A percentile compares a stretch with the other conserved stretches of the same genome.
Conservation (phyloP, 2,797 vertebrate species). For the Pangasius macronema region DNA sequence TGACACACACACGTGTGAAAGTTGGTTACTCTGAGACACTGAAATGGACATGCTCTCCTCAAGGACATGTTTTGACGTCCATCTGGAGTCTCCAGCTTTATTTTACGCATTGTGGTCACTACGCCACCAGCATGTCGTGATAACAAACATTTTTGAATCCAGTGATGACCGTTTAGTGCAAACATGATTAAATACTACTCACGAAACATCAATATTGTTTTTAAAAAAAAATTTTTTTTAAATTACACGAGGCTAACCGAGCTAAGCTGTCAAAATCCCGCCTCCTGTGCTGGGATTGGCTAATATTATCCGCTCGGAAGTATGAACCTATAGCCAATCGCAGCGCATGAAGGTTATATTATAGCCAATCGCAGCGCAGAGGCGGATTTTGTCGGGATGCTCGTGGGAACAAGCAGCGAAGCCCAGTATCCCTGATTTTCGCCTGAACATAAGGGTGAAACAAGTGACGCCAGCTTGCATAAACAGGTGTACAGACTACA, state of each 20-base stretch:
- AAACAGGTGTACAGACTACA: background rate
- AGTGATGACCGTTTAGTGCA: background rate
- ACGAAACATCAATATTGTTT: background rate
- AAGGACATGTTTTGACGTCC: background rate
- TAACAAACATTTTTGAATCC: background rate
- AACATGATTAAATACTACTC: constrained; percentile 1
- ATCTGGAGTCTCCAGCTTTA: background rate
- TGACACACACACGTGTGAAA: constrained; percentile 49
- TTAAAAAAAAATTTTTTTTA: background rate
- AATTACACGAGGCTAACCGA: background rate
- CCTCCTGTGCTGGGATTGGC: background rate
- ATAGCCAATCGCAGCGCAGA: constrained; percentile 1
- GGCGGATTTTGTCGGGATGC: background rate
- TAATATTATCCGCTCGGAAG: background rate
- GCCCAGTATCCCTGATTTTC: background rate
- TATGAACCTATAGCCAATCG: background rate
- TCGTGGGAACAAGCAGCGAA: background rate
- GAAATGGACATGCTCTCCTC: background rate
- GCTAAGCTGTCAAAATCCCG: background rate
- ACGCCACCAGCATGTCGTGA: background rate
- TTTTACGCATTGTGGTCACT: background rate
- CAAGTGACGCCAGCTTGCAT: too few relatives aligned
- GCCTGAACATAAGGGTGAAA: background rate
- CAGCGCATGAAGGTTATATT: background rate
- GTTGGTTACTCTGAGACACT: background rate